Base-by-base conservation (phyloP, 2,888 invertebrate species). In the Drosophila pseudotalamancana region DNA sequence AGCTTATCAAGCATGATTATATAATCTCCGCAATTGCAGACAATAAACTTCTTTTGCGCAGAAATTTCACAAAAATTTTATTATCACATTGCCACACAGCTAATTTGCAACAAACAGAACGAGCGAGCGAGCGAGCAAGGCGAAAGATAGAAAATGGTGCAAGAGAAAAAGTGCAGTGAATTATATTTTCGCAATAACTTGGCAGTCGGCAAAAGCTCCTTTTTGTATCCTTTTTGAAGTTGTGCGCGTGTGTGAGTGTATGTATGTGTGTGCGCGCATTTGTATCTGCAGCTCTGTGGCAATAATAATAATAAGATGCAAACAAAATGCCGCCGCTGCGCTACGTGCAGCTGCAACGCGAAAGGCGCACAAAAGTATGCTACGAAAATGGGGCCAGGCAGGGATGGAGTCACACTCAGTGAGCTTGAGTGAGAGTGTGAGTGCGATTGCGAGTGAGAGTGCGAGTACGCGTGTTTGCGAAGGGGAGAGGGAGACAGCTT, bases 301-400 rank as follows among this genome's bases (percentile, higher is more conserved):
- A 74, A 74, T 67, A 80, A 81, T 80, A 78, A 82, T 82, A 83
- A 78, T 80, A 83, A 81, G 81, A 81, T 83, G 81, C 80, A 78
- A 73, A 76, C 76, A 78, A 71, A 77, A 75, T 69, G 74, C 73
- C 56, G 57, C 40, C 29, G 45, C 42, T 56, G 60, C 50, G 53
- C 37, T 63, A 71, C 70, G 72, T 71, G 72, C 72, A 72, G 59
- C 68, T 72, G 72, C 72, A 72, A 49, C 72, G 64, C 46, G 54
- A 45, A 50, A 50, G 32, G 29, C 53, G 51, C 70, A 59, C 65
- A 61, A 72, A 61, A 69, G 69, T 73, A 42, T 35, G 62, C 66
- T 40, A 59, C 32, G 66, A 45, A 62, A 72, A 54, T 45, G 40
- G 27, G 35, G 23, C 43, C 61, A 70, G 49, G 54, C 55, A 59